Conservation (phyloP, 2,113 vertebrate genomes). For the Scortum barcoo region DNA sequence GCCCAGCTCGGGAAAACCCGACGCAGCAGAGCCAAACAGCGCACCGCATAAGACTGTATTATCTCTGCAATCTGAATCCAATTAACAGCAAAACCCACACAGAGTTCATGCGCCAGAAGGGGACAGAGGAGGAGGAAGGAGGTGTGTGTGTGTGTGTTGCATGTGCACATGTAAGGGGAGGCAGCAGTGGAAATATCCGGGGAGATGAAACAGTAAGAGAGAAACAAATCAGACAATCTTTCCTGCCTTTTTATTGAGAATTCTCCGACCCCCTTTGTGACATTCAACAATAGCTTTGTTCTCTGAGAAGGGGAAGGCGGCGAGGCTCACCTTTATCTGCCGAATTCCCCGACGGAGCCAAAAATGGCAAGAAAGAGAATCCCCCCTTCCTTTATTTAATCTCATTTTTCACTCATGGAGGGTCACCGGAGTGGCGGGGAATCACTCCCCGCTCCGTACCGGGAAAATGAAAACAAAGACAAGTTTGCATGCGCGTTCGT, state of each 20-base stretch:
- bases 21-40: constrained; percentile 5
- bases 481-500: constrained; percentile 32
- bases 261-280: constrained; percentile 61
- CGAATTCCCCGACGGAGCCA: constrained; percentile 42
- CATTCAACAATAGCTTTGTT: constrained; percentile 71
- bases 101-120: constrained; percentile 60
- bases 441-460: constrained; percentile 26
- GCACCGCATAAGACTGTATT: constrained; percentile 35
- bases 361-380: constrained; percentile 40
- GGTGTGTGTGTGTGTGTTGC: background rate
- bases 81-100: constrained; percentile 74
- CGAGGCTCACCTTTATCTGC: constrained; percentile 60
- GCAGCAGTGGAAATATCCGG: constrained; percentile 35
- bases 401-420: constrained; percentile 47
- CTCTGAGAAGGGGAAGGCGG: constrained; percentile 34
- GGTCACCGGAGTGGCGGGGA: constrained; percentile 54
- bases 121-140: constrained; percentile 3
- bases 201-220: constrained; percentile 57
- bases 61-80: constrained; percentile 76
- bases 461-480: constrained; percentile 60
- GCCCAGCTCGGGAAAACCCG: constrained; percentile 34
- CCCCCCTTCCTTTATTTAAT: constrained; percentile 49
- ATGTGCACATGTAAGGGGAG: background rate
- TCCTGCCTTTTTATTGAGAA: constrained; percentile 44
- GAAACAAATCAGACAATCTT: constrained; percentile 54